A percentile compares a stretch with the other conserved stretches of the same genome.
Conservation (phyloP, 2,797 vertebrate species). For the Acipenser transmontanus region DNA sequence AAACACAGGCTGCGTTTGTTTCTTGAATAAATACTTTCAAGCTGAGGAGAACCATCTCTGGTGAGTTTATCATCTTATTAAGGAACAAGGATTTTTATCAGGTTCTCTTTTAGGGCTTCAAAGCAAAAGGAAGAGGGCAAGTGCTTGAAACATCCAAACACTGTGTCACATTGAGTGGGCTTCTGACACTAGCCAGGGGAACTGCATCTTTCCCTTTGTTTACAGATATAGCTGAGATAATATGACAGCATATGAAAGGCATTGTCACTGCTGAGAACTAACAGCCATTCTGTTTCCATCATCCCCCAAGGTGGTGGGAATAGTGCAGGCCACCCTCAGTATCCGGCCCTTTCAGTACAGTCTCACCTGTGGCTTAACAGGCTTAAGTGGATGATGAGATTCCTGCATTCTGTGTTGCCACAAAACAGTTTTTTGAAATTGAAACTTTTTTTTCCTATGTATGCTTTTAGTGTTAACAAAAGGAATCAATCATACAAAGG, state of each 20-base stretch:
- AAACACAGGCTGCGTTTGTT: background rate
- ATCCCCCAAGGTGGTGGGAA: constrained; percentile 23
- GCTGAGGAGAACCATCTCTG: constrained; percentile 8
- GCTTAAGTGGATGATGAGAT: constrained; percentile 39
- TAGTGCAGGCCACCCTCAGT: constrained; percentile 34
- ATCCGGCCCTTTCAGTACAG: constrained; percentile 29
- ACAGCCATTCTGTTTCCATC: constrained; percentile 45
- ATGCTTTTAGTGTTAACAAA: background rate
- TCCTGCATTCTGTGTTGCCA: constrained; percentile 29
- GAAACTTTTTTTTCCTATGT: background rate
- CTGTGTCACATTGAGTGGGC: constrained; percentile 56
- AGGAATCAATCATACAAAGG: background rate
- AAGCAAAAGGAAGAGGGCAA: constrained; percentile 39
- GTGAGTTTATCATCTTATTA: constrained; percentile 53
- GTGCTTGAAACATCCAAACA: constrained; percentile 58
- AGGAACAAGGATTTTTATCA: constrained; percentile 51
- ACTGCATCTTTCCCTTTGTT: constrained; percentile 45
- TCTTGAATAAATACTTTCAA: background rate
- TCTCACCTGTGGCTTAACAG: constrained; percentile 34
- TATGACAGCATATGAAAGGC: constrained; percentile 34
- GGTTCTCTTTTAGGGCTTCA: constrained; percentile 54
- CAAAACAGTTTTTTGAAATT: background rate
- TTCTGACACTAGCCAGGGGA: constrained; percentile 52
- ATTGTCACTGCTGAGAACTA: constrained; percentile 41
- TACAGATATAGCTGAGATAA: constrained; percentile 61